phyloP scores from a whole-genome alignment of 2,888 invertebrate genomes.

The Archaeoteleia sp. region DNA sequence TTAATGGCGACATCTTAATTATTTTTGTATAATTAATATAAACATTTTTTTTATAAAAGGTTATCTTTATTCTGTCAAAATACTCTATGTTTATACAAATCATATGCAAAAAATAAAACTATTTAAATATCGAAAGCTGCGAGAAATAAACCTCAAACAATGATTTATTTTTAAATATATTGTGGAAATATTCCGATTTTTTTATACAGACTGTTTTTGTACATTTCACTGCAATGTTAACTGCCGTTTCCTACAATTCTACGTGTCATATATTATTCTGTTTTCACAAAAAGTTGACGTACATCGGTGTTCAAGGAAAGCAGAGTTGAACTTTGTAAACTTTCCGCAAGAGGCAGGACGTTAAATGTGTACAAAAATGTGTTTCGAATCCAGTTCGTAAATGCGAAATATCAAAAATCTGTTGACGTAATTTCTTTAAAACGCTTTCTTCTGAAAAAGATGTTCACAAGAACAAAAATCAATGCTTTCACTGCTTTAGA shows the following conservation, averaged over 20 bases:
- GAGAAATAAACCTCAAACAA: no score
- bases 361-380: conserved; percentile 38
- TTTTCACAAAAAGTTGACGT: background rate
- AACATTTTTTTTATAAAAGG: conserved; percentile 23
- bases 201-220: conserved; percentile 16
- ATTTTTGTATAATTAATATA: conserved; percentile 33
- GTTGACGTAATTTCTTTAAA: background rate
- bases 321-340: conserved; percentile 18
- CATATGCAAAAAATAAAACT: conserved; percentile 31
- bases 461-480: no score
- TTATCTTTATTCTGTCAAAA: conserved; percentile 18
- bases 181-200: background rate
- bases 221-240: conserved; percentile 20
- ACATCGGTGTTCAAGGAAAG: background rate
- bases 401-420: conserved; percentile 18
- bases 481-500: no score
- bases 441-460: no score
- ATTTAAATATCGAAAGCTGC: no score
- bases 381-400: conserved; percentile 1
- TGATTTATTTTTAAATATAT: background rate
- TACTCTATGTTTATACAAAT: conserved; percentile 28
- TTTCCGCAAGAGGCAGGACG: conserved; percentile 16
- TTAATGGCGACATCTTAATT: no score
- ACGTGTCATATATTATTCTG: background rate
- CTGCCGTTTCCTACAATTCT: conserved; percentile 2